Evolutionary conservation across 2,113 vertebrate genomes (phyloP), one percentile per base, ranked within the genome.

Genomic region (Ophthalmolycus amberensis): DNA sequence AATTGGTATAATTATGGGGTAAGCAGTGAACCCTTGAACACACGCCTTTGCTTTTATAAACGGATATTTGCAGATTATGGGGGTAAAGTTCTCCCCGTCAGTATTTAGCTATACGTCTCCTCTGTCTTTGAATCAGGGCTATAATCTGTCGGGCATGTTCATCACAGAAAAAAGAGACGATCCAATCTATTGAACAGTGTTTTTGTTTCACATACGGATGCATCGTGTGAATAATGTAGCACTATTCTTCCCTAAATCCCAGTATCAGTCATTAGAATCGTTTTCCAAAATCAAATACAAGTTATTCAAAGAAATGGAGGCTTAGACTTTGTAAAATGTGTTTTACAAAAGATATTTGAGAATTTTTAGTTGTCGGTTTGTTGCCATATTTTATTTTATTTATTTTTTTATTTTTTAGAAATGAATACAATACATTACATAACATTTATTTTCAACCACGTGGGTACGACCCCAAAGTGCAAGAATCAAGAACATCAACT

Each of bases 1-100:
- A 89, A 93, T 93, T 89, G 82, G 82, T 79, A 69, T 89, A 88
- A 93, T 91, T 88, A 88, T 71, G 71, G 85, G 79, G 82, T 88
- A 80, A 86, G 80, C 71, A 48, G 67, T 84, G 75, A 91, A 84
- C 86, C 88, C 82, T 75, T 80, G 62, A 85, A 90, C 85, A 83
- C 79, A 80, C 25, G 62, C 76, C 82, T 89, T 79, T 79, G 81
- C 89, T 77, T 88, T 87, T 82, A 75, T 87, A 80, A 85, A 85
- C 62, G 65, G 81, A 82, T 89, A 85, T 85, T 91, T 84, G 74
- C 71, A 86, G 71, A 88, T 89, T 83, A 87, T 69, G 66, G 87
- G 85, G 80, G 58, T 77, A 83, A 82, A 84, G 65, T 81, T 85
- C 63, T 60, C 18, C 59, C 85, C 50, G 46, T 76, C 52, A 79